Evolutionary conservation across 2,113 vertebrate species (phyloP).

Genomic region (Falcunculus frontatus): DNA sequence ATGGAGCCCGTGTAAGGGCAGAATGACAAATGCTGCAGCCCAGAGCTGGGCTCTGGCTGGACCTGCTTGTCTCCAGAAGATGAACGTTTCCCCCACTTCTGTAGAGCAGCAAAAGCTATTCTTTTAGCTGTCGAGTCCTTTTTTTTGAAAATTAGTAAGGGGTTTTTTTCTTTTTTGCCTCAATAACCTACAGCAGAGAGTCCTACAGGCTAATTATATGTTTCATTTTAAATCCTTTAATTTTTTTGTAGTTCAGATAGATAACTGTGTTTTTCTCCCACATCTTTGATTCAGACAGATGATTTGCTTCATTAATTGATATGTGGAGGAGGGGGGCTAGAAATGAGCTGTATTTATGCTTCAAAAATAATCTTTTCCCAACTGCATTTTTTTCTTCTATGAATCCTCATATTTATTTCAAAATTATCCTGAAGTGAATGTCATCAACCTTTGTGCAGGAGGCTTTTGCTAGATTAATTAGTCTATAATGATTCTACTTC

Average conservation of each 20-base stretch:
- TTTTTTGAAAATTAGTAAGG: conserved; percentile 13
- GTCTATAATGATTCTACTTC: conserved; percentile 7
- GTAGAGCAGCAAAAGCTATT: neutral
- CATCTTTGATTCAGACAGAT: conserved; percentile 64
- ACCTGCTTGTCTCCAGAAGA: neutral
- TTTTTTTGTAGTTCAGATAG: conserved; percentile 65
- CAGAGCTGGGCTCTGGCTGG: neutral
- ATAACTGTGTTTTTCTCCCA: conserved; percentile 60
- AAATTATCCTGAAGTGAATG: conserved; percentile 38
- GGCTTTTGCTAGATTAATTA: conserved; percentile 37
- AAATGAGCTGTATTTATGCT: conserved; percentile 43
- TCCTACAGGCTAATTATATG: conserved; percentile 65
- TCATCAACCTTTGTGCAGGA: conserved; percentile 43
- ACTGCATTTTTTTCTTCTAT: neutral
- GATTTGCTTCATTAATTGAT: conserved; percentile 60
- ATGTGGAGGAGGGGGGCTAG: conserved; percentile 46
- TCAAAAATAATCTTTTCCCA: conserved; percentile 1
- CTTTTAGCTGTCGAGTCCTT: neutral
- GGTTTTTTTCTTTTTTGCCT: neutral
- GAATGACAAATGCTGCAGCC: neutral
- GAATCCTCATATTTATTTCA: conserved; percentile 34
- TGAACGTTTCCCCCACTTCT: neutral
- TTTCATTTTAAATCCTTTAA: conserved; percentile 58
- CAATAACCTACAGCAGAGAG: conserved; percentile 62
- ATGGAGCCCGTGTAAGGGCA: neutral